These are phyloP conservation scores for Acanthopleura granulata DNA, from an alignment of 2,888 invertebrate species.

Conservation along the genomic window DNA sequence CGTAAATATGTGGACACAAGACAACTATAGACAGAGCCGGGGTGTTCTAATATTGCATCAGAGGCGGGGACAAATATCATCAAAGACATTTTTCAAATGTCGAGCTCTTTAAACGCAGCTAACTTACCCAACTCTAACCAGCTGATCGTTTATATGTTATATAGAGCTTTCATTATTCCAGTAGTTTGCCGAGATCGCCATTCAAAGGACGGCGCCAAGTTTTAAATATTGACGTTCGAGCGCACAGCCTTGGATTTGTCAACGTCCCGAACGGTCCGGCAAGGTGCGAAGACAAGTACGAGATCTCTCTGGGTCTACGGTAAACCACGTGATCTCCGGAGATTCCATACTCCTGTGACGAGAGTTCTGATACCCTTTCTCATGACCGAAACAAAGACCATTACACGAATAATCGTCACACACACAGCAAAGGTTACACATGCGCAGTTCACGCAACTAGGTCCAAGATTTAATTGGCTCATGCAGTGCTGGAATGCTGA, in stretches of 20 bases:
- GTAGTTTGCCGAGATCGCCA: slow-evolving; percentile 15
- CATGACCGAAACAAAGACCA: too few species aligned
- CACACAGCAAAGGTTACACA: too few species aligned
- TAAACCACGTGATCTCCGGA: too few species aligned
- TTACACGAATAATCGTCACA: too few species aligned
- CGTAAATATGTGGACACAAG: background rate
- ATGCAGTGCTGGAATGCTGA: too few species aligned
- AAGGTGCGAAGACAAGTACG: too few species aligned
- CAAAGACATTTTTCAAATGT: slow-evolving; percentile 11
- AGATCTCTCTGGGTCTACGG: too few species aligned
- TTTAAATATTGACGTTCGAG: slow-evolving; percentile 9
- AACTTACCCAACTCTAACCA: background rate
- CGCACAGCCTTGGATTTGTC: background rate
- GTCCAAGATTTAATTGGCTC: too few species aligned
- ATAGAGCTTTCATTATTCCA: slow-evolving; percentile 17
- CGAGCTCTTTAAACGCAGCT: background rate
- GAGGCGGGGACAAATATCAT: background rate
- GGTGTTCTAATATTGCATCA: slow-evolving; percentile 17
- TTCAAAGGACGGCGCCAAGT: slow-evolving; percentile 13
- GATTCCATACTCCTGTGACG: too few species aligned
- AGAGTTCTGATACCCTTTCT: too few species aligned
- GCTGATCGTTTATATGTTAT: slow-evolving; percentile 16
- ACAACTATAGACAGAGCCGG: background rate
- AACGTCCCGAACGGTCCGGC: too few species aligned
- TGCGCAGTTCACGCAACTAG: too few species aligned